A percentile compares a stretch with the other conserved stretches of the same genome.
These are phyloP conservation scores for Equus przewalskii DNA, from an alignment of 2,113 vertebrate genomes.

Conservation along the genomic window DNA sequence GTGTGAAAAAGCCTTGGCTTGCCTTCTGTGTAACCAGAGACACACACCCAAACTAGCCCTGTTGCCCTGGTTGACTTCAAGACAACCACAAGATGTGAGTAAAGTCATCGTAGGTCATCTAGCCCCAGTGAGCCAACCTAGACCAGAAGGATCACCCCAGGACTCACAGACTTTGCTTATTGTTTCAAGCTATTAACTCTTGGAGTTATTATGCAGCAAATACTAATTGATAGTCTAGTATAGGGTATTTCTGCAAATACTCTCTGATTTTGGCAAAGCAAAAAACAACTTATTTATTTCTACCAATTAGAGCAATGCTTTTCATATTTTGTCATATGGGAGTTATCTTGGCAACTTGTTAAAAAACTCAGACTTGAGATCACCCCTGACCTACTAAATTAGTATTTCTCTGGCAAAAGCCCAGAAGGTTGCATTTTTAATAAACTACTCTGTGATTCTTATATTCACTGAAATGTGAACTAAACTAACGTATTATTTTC, in stretches of 20 bases:
- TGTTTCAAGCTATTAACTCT: neutral
- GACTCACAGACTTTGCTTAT: neutral
- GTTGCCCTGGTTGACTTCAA: neutral
- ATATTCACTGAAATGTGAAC: conserved; percentile 16
- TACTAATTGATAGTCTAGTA: neutral
- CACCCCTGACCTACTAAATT: neutral
- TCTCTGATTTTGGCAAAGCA: neutral
- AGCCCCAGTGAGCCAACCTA: neutral
- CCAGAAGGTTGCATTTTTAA: conserved; percentile 10
- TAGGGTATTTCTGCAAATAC: neutral
- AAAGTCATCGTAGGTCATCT: neutral
- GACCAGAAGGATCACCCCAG: neutral
- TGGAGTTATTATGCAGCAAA: neutral
- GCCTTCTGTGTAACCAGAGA: neutral
- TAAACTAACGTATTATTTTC: conserved; percentile 15
- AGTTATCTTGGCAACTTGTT: neutral
- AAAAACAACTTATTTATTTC: neutral
- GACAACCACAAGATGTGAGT: neutral
- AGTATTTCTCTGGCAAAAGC: neutral
- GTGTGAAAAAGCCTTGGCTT: neutral
- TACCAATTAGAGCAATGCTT: conserved; percentile 29
- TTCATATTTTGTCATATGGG: conserved; percentile 45
- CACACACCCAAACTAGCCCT: neutral
- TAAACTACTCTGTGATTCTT: neutral
- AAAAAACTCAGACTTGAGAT: neutral